phyloP scores from a whole-genome alignment of 2,888 invertebrate genomes.

The Pandemis cinnamomeana region DNA sequence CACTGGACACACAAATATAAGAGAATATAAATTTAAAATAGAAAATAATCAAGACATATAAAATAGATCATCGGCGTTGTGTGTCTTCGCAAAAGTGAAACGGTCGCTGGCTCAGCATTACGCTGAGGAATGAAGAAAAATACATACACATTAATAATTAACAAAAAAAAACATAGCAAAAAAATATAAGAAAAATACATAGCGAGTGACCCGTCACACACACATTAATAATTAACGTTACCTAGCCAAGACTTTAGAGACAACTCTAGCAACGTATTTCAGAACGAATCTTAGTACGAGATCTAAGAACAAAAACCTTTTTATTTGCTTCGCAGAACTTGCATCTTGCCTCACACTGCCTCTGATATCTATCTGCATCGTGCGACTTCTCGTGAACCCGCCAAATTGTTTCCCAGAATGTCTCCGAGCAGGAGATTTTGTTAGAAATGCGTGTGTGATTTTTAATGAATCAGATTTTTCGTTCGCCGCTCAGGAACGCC shows the following conservation, averaged over 20 bases:
- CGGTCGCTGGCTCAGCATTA: too few relatives aligned
- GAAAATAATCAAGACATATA: too few relatives aligned
- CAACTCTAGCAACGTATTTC: slow-evolving; percentile 7
- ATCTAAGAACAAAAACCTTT: slow-evolving; percentile 21
- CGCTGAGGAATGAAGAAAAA: too few relatives aligned
- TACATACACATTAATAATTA: too few relatives aligned
- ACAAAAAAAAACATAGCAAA: too few relatives aligned
- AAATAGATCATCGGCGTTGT: too few relatives aligned
- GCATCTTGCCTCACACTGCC: slow-evolving; percentile 5
- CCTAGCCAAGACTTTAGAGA: background rate
- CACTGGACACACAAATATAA: too few relatives aligned
- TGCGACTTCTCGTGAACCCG: background rate
- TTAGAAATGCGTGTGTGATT: background rate
- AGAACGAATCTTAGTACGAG: slow-evolving; percentile 2
- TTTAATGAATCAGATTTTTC: background rate
- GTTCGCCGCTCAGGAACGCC: background rate
- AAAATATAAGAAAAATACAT: too few relatives aligned
- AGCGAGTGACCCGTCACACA: too few relatives aligned
- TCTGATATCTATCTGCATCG: slow-evolving; percentile 2
- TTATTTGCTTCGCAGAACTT: slow-evolving; percentile 21
- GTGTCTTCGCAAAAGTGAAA: too few relatives aligned
- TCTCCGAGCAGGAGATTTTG: background rate
- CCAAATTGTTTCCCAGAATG: slow-evolving; percentile 8
- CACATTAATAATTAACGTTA: background rate
- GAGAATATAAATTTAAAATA: too few relatives aligned